These are phyloP conservation scores for Uloborus diversus DNA, from an alignment of 1,140 invertebrate species.

Conservation along the genomic window DNA sequence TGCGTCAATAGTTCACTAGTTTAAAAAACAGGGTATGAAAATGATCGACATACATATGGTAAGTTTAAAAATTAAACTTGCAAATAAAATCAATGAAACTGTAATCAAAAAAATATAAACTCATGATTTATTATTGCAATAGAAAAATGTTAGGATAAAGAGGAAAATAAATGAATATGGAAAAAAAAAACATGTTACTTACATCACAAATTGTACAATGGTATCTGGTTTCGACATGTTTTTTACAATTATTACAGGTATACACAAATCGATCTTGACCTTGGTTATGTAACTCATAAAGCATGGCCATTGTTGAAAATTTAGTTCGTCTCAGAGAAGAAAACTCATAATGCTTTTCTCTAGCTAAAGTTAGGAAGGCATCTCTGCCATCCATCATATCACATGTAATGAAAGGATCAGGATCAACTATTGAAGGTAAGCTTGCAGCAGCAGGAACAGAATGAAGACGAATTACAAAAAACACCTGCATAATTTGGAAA, in stretches of 20 bases:
- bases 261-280: constrained; percentile 97
- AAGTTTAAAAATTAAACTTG: too few species aligned
- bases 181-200: constrained; percentile 66
- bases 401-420: constrained; percentile 92
- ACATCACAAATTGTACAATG: constrained; percentile 97
- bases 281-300: constrained; percentile 99
- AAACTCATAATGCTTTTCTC: constrained; percentile 99
- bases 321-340: constrained; percentile 94
- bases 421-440: constrained; percentile 92
- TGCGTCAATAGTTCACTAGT: too few species aligned
- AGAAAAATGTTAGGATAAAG: too few species aligned
- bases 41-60: too few species aligned
- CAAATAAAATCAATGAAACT: too few species aligned
- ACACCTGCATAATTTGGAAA: too few species aligned
- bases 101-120: too few species aligned
- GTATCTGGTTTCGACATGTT: constrained; percentile 93
- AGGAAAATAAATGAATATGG: too few species aligned
- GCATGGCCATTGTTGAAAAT: constrained; percentile 95
- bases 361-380: constrained; percentile 97
- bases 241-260: constrained; percentile 98
- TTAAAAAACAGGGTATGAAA: too few species aligned
- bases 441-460: constrained; percentile 92
- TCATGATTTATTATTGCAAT: too few species aligned
- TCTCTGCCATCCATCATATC: constrained; percentile 99
- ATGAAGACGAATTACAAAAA: constrained; percentile 96